phyloP scores from a whole-genome alignment of 2,797 vertebrate species.

The Oophaga sylvatica region DNA sequence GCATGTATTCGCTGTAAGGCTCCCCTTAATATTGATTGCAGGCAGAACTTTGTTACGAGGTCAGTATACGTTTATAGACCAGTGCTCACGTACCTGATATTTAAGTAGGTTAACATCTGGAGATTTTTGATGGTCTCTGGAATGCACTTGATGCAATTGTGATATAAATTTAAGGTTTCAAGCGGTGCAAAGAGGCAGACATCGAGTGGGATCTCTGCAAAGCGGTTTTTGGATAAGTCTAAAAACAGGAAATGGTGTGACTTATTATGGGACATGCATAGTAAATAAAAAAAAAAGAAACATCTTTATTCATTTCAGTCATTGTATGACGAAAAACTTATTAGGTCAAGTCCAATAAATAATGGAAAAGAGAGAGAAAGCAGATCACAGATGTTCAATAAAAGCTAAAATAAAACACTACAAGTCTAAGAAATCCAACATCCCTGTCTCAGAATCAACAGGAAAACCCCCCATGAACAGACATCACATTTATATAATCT shows the following conservation, averaged over 20 bases:
- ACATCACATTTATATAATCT: not conserved
- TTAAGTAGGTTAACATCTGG: conserved; percentile 95
- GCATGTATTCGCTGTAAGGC: too few relatives aligned
- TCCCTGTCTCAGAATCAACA: not conserved
- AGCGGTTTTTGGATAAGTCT: conserved; percentile 97
- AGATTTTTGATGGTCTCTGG: conserved; percentile 96
- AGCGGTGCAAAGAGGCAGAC: conserved; percentile 93
- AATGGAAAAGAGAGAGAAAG: too few relatives aligned
- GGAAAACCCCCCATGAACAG: not conserved
- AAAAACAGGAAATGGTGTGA: conserved; percentile 54
- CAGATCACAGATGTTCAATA: too few relatives aligned
- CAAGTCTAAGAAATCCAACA: too few relatives aligned
- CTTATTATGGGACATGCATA: too few relatives aligned
- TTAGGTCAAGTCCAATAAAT: too few relatives aligned
- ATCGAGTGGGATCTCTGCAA: conserved; percentile 92
- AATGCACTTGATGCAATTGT: conserved; percentile 97
- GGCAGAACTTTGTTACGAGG: not conserved
- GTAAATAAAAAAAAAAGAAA: too few relatives aligned
- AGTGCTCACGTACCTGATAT: conserved; percentile 81
- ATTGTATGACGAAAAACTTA: too few relatives aligned
- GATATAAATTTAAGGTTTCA: conserved; percentile 95
- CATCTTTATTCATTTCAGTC: too few relatives aligned
- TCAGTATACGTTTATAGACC: not conserved
- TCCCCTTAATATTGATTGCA: too few relatives aligned
- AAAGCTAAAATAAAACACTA: too few relatives aligned